Conservation (phyloP, 2,888 invertebrate species). For the Drosophila multiciliata region DNA sequence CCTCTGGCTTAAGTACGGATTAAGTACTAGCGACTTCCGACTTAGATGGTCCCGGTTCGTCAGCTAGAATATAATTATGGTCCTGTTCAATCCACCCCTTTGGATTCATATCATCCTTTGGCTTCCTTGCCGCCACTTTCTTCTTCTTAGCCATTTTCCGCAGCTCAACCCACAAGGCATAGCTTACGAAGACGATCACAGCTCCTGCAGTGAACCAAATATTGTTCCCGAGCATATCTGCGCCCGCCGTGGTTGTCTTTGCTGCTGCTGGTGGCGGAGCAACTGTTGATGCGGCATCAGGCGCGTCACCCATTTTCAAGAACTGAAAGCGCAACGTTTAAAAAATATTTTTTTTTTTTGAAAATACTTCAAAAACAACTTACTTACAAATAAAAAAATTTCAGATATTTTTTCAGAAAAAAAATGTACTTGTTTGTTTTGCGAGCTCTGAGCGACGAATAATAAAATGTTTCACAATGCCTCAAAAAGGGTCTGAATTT, state of each 20-base stretch:
- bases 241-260: conserved; percentile 37
- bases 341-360: neutral
- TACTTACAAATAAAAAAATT: conserved; percentile 4
- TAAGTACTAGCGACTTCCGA: neutral
- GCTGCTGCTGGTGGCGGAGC: neutral
- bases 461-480: neutral
- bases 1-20: neutral
- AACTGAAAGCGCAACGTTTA: neutral
- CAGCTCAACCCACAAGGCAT: conserved; percentile 51
- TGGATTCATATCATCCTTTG: neutral
- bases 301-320: conserved; percentile 3
- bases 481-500: neutral
- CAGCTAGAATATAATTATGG: neutral
- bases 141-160: neutral
- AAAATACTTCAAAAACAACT: neutral
- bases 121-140: neutral
- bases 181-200: conserved; percentile 35
- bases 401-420: neutral
- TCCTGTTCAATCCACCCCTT: neutral
- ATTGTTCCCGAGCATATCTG: conserved; percentile 3
- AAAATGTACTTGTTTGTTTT: conserved; percentile 13
- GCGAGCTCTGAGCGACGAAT: conserved; percentile 12
- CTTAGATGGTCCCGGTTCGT: neutral
- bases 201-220: conserved; percentile 47
- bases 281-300: neutral